Evolutionary conservation across 2,113 vertebrate species (phyloP), one percentile per base, ranked within the genome.

Genomic region (Nymphicus hollandicus): DNA sequence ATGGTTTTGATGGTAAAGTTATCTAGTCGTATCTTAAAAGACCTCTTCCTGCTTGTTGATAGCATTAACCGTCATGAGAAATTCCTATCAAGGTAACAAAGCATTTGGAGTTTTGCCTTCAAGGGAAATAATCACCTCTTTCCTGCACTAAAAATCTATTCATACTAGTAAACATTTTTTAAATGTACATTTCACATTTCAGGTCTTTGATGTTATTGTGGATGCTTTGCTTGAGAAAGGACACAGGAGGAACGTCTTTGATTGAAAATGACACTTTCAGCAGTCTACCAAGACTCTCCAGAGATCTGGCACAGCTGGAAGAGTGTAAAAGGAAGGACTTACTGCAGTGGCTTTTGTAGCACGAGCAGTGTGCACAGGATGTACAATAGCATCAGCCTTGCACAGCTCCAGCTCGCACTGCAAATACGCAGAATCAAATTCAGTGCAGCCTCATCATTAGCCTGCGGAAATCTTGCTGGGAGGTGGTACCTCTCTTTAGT

Each of bases 41-140:
- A 66, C 35, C 1, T 0, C 7, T 77, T 76, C 27, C 66, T 0
- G 0, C n/a, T 49, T 7, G 0, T 13, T 44, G 11, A 61, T 69
- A 64, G 9, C 13, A 5, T 33, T 55, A 53, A 56, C 19, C 8
- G 23, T 25, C 46, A n/a, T 3, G 8, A 80, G 31, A 82, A 93
- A 82, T 47, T 88, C 76, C 68, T 56, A 19, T 17, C n/a, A 22
- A 66, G 20, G 37, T 47, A 71, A 56, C 50, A 79, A 68, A 58
- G 28, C 33, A 35, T 11, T 64, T 58, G 27, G n/a, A 63, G 17
- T 56, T 44, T 43, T 20, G 10, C 53, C 46, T 68, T 66, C 9
- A 65, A 56, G 33, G 25, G 35, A 91, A 69, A 44, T 18, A 83
- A 44, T 23, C 17, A 27, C 9, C 20, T 83, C 52, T 61, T 61